phyloP scores from a whole-genome alignment of 2,113 vertebrate genomes.

The Leucopsar rothschildi region DNA sequence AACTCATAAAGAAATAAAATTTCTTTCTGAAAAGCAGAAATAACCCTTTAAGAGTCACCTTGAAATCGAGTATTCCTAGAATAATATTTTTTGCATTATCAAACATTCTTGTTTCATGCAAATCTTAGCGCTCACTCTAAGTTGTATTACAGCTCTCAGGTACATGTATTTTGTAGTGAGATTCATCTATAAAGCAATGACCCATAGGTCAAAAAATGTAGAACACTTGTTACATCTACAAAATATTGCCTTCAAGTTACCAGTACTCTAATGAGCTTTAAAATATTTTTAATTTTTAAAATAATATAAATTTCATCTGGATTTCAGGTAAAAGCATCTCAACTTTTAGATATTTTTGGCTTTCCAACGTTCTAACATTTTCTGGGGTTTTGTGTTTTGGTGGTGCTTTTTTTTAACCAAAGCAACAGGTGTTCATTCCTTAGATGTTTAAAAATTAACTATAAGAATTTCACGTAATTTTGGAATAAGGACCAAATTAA shows the following conservation, averaged over 20 bases:
- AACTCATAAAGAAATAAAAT: not conserved
- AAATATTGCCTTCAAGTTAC: not conserved
- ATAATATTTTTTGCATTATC: not conserved
- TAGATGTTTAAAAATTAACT: not conserved
- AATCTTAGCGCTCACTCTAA: not conserved
- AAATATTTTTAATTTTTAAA: not conserved
- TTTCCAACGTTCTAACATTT: not conserved
- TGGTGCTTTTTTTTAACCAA: not conserved
- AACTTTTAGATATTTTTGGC: not conserved
- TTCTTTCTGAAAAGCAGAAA: not conserved
- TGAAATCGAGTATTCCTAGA: not conserved
- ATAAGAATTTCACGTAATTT: not conserved
- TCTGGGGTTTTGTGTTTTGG: not conserved
- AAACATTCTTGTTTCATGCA: not conserved
- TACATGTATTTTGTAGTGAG: not conserved
- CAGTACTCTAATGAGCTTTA: not conserved
- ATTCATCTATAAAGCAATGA: not conserved
- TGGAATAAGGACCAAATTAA: not conserved
- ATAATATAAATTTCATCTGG: not conserved
- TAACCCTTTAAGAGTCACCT: not conserved
- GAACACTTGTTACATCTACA: not conserved
- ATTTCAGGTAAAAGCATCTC: not conserved
- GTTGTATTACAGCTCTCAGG: not conserved
- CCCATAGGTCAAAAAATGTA: not conserved
- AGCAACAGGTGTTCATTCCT: not conserved